Evolutionary conservation across 2,888 invertebrate genomes (phyloP), one percentile per base, ranked within the genome.

Genomic region (Neuroscelio doddi): DNA sequence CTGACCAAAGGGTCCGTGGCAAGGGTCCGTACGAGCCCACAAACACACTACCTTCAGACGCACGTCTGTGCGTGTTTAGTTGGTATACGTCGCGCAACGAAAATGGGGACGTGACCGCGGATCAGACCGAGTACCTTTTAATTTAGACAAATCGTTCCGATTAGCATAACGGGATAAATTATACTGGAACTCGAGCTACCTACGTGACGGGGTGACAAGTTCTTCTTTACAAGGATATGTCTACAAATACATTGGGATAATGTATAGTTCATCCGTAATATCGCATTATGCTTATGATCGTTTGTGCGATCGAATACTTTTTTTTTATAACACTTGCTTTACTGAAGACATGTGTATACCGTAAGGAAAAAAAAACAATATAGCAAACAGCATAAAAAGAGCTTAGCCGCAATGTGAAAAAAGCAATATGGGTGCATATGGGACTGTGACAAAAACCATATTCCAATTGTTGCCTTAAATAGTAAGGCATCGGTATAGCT

Each of bases 121-220:
- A 74, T 71, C 72, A 72, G 53, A 34, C 56, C 66, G 72, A 73
- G 73, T 72, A 78, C 80, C 83, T 83, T 83, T 84, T 84, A 84
- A 84, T 84, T 84, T 84, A 83, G 84, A 84, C 84, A 84, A 84
- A 84, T 84, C 81, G 83, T 80, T 71, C 69, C 81, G 84, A 84
- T 84, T 84, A 84, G 83, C 84, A 84, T 84, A 84, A 84, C 83
- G 81, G 84, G 81, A 84, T 84, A 83, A 84, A 83, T 84, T 84
- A 84, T 81, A 79, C 77, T 68, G 64, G 62, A 69, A 70, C 66
- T 64, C 53, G 61, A 47, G 61, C 42, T 49, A 55, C 58, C 59
- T 61, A 55, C 71, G 66, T 79, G 75, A 77, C 75, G 71, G 79
- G 77, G 74, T 75, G 79, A 78, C 77, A 67, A 74, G 73, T 68